Conservation (phyloP, 2,888 invertebrate species). For the Eristalis pertinax region DNA sequence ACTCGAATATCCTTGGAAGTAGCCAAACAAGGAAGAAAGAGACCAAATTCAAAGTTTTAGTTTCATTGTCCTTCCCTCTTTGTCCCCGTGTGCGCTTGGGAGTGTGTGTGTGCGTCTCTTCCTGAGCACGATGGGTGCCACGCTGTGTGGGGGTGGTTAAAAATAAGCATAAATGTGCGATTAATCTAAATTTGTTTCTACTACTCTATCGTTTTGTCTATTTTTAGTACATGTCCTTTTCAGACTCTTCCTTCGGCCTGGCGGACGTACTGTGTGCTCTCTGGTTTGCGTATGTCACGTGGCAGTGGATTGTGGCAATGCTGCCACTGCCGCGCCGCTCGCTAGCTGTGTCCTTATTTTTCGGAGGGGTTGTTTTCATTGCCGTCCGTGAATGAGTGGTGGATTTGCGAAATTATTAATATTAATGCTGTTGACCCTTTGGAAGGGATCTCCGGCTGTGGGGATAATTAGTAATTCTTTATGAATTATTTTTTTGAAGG, state of each 20-base stretch:
- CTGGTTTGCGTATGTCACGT: background rate
- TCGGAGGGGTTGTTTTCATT: background rate
- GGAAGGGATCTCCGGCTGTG: background rate
- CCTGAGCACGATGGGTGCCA: background rate
- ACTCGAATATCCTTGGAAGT: slow-evolving; percentile 57
- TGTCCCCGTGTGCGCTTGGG: background rate
- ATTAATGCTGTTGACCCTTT: slow-evolving; percentile 37
- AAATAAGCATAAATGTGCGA: slow-evolving; percentile 52
- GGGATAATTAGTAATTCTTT: background rate
- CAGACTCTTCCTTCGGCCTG: background rate
- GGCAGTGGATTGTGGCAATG: background rate
- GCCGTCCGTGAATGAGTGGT: slow-evolving; percentile 10
- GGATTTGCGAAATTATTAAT: slow-evolving; percentile 23
- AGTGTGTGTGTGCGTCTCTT: background rate
- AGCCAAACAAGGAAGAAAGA: slow-evolving; percentile 16
- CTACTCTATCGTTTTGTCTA: slow-evolving; percentile 49
- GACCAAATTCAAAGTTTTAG: background rate
- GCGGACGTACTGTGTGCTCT: background rate
- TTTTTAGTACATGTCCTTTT: slow-evolving; percentile 44
- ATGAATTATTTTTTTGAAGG: background rate
- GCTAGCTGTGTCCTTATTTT: background rate
- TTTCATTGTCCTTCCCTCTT: background rate
- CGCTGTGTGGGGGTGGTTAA: slow-evolving; percentile 6
- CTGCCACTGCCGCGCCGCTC: background rate
- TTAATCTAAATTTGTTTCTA: slow-evolving; percentile 48